Conservation (phyloP, 2,113 vertebrate species). For the Cebus imitator region DNA sequence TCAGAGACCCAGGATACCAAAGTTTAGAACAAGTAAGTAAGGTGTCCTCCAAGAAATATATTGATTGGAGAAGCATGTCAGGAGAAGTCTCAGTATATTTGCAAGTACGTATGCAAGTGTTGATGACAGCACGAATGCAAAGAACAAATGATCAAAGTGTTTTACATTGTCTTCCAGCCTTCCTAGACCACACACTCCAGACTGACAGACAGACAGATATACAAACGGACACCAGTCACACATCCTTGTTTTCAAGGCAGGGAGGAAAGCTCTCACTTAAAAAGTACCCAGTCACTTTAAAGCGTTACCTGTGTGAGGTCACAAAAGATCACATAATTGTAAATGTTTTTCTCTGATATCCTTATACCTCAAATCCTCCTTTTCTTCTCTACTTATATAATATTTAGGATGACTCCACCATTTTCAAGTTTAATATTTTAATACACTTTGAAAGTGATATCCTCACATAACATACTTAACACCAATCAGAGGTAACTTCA, state of each 20-base stretch:
- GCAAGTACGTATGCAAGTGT: not conserved
- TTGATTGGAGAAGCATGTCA: not conserved
- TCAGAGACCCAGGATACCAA: not conserved
- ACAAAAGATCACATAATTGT: not conserved
- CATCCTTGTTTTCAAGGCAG: not conserved
- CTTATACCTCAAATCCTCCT: not conserved
- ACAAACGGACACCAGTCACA: not conserved
- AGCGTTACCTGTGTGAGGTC: not conserved
- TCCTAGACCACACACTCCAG: not conserved
- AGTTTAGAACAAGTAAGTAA: not conserved
- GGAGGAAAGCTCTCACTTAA: not conserved
- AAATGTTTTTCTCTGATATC: not conserved
- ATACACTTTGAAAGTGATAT: not conserved
- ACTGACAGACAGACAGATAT: not conserved
- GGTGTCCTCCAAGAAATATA: not conserved
- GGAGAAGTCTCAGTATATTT: not conserved
- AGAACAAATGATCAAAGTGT: not conserved
- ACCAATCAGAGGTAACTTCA: not conserved
- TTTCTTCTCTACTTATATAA: not conserved
- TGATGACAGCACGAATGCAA: not conserved
- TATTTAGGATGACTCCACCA: not conserved
- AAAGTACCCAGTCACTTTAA: not conserved
- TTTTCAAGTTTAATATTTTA: conserved; percentile 37
- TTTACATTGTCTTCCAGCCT: not conserved
- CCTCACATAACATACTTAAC: not conserved